A percentile compares a stretch with the other conserved stretches of the same genome.
Evolutionary conservation across 2,888 invertebrate genomes (phyloP).

Genomic region (Ditula angustiorana): DNA sequence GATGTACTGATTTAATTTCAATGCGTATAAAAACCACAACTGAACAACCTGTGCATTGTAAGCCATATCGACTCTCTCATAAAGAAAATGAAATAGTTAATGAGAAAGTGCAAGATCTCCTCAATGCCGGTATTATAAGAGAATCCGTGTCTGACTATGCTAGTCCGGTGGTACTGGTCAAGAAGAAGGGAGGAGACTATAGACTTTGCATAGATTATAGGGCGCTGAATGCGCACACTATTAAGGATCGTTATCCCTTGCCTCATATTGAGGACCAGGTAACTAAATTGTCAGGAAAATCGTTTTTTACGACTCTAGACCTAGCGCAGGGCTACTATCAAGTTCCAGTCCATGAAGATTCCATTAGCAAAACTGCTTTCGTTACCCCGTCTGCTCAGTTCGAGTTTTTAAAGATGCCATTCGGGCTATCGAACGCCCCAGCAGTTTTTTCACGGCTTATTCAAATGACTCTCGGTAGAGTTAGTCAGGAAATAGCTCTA

Average conservation of each 20-base stretch:
- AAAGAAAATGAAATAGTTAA: conserved; percentile 43
- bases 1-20: conserved; percentile 12
- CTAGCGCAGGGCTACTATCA: conserved; percentile 34
- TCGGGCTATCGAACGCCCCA: too few species aligned
- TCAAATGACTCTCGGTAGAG: background rate
- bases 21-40: conserved; percentile 27
- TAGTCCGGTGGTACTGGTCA: conserved; percentile 46
- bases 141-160: conserved; percentile 46
- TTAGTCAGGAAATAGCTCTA: background rate
- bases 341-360: conserved; percentile 15
- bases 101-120: conserved; percentile 41
- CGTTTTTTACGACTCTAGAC: conserved; percentile 31
- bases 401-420: conserved; percentile 40
- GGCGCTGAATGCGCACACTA: conserved; percentile 41
- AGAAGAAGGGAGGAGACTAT: conserved; percentile 47
- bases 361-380: conserved; percentile 31
- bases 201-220: conserved; percentile 49
- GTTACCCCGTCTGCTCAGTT: conserved; percentile 32
- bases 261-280: conserved; percentile 32
- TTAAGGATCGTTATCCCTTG: conserved; percentile 24
- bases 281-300: conserved; percentile 14
- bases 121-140: conserved; percentile 47
- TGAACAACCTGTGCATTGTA: conserved; percentile 30
- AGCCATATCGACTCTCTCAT: conserved; percentile 40
- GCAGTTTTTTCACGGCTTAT: conserved; percentile 33